phyloP scores from a whole-genome alignment of 2,797 vertebrate species.

The Cephalopachus bancanus region DNA sequence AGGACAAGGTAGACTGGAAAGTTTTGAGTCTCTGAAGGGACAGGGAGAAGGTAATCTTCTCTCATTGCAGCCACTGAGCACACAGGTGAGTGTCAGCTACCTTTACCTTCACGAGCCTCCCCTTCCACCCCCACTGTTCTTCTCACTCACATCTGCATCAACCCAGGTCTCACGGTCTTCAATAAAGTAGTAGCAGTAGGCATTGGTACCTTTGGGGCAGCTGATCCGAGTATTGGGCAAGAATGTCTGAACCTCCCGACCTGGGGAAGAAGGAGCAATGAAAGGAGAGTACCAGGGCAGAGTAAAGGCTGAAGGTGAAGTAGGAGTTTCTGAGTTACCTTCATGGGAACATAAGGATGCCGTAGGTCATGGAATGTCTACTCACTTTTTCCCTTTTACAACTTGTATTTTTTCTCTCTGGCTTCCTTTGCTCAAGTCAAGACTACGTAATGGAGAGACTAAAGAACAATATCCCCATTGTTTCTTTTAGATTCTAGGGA shows the following conservation, averaged over 20 bases:
- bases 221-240: not conserved
- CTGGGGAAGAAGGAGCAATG: not conserved
- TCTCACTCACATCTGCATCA: not conserved
- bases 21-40: not conserved
- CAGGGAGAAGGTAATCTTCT: not conserved
- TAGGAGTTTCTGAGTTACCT: not conserved
- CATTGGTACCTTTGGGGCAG: conserved; percentile 5
- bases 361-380: not conserved
- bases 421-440: not conserved
- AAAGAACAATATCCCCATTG: not conserved
- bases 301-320: not conserved
- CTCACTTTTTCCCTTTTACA: not conserved
- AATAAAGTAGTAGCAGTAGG: not conserved
- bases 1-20: not conserved
- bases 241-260: not conserved
- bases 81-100: too few relatives aligned
- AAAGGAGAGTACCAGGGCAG: not conserved
- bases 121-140: not conserved
- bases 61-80: not conserved
- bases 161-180: not conserved
- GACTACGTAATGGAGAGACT: not conserved
- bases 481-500: not conserved
- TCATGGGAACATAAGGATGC: not conserved
- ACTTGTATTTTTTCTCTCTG: not conserved
- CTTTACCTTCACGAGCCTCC: not conserved